phyloP scores from a whole-genome alignment of 2,888 invertebrate genomes.

The Luffia ferchaultella region DNA sequence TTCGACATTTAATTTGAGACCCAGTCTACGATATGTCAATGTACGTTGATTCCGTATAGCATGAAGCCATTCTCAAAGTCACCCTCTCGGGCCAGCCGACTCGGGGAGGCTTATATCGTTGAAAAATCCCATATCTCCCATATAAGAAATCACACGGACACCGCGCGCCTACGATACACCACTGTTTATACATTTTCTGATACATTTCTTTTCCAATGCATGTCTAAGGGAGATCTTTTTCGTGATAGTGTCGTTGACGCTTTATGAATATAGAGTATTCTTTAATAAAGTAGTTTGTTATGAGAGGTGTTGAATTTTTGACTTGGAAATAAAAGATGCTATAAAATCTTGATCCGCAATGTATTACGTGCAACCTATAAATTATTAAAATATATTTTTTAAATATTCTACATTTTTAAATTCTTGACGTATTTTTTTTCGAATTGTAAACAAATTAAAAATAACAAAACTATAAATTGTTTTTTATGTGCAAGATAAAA shows the following conservation, averaged over 20 bases:
- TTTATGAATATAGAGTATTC: conserved; percentile 61
- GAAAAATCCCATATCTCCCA: conserved; percentile 57
- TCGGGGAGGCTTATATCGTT: conserved; percentile 39
- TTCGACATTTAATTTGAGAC: too few relatives aligned
- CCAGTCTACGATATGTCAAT: too few relatives aligned
- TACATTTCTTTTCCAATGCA: conserved; percentile 64
- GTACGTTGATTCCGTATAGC: too few relatives aligned
- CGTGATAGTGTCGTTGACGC: conserved; percentile 53
- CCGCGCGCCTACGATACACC: conserved; percentile 34
- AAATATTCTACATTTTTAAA: too few relatives aligned
- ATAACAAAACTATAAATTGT: too few relatives aligned
- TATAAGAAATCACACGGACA: conserved; percentile 52
- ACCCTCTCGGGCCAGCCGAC: conserved; percentile 40
- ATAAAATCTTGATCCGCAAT: too few relatives aligned
- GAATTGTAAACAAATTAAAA: too few relatives aligned
- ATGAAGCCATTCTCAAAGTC: conserved; percentile 8
- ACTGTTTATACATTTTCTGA: conserved; percentile 23
- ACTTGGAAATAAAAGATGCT: too few relatives aligned
- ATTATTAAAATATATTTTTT: too few relatives aligned
- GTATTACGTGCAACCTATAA: too few relatives aligned
- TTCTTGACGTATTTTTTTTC: too few relatives aligned
- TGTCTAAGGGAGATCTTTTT: conserved; percentile 59
- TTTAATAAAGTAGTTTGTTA: conserved; percentile 56
- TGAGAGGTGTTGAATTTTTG: conserved; percentile 1
- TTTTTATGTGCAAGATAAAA: too few relatives aligned